These are phyloP conservation scores for Phenganax marumi DNA, from an alignment of 92 coral and sea anemone species.

Conservation along the genomic window DNA sequence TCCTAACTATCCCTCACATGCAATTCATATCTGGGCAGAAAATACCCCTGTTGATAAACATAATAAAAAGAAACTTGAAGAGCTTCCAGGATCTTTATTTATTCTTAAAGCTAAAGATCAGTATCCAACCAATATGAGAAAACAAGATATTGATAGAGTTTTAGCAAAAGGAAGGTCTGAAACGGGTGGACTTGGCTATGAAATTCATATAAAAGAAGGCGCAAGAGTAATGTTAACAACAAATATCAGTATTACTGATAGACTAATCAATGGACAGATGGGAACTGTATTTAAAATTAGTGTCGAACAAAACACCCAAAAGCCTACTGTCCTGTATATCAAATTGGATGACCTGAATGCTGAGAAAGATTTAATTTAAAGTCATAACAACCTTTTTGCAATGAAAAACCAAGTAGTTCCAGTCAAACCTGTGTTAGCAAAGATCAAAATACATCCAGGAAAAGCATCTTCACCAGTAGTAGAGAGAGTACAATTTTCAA, in stretches of 20 bases:
- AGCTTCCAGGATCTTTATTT: not conserved
- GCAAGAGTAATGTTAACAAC: constrained; percentile 20
- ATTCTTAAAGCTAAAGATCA: no score
- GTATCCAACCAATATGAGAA: not conserved
- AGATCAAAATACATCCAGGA: constrained; percentile 54
- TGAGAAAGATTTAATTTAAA: constrained; percentile 17
- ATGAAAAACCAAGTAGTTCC: not conserved
- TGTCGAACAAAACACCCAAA: not conserved
- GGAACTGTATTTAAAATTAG: constrained; percentile 56
- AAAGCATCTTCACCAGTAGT: constrained; percentile 72
- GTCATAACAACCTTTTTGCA: not conserved
- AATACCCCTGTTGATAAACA: not conserved
- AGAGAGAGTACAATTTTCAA: constrained; percentile 63
- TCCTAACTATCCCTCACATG: constrained; percentile 44
- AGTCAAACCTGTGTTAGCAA: constrained; percentile 54
- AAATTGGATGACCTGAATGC: constrained; percentile 65
- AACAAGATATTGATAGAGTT: no score
- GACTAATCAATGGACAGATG: constrained; percentile 62
- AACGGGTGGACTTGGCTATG: constrained; percentile 47
- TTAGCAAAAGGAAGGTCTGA: constrained; percentile 67
- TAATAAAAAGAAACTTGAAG: not conserved
- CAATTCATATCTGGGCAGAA: constrained; percentile 22
- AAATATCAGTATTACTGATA: not conserved
- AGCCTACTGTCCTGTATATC: not conserved
- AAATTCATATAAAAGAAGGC: not conserved